phyloP scores from a whole-genome alignment of 2,888 invertebrate species.

The Fabriciana adippe region DNA sequence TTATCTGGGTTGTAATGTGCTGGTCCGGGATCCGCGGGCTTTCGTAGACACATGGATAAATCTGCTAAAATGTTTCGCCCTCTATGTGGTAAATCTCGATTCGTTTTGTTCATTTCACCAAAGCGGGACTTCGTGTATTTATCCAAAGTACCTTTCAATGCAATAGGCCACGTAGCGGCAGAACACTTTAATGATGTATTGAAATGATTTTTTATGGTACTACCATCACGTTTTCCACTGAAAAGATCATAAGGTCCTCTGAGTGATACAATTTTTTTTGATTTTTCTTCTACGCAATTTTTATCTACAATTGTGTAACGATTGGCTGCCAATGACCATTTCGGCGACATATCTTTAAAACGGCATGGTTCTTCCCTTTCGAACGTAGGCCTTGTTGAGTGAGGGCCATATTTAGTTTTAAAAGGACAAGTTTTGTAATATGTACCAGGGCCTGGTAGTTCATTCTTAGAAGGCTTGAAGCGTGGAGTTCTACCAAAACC shows the following conservation, averaged over 20 bases:
- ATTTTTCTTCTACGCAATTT: constrained; percentile 60
- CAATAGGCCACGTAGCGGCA: constrained; percentile 67
- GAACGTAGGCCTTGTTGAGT: constrained; percentile 60
- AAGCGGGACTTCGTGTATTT: constrained; percentile 59
- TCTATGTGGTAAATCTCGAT: constrained; percentile 59
- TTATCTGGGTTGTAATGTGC: constrained; percentile 61
- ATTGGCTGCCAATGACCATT: constrained; percentile 67
- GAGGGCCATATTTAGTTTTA: constrained; percentile 63
- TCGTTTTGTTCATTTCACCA: constrained; percentile 70
- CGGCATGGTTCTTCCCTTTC: constrained; percentile 66
- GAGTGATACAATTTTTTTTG: constrained; percentile 63
- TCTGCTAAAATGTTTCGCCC: constrained; percentile 76
- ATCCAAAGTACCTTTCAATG: constrained; percentile 58
- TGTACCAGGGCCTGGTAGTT: constrained; percentile 63
- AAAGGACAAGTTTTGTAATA: constrained; percentile 60
- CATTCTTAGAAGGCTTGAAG: constrained; percentile 44
- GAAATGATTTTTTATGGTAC: constrained; percentile 80
- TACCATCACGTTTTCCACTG: constrained; percentile 75
- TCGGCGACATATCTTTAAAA: constrained; percentile 55
- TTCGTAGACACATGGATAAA: constrained; percentile 70
- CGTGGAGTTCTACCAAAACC: constrained; percentile 64
- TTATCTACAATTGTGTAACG: constrained; percentile 67
- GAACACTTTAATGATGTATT: constrained; percentile 53
- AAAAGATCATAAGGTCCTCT: constrained; percentile 73
- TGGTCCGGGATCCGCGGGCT: constrained; percentile 79